Evolutionary conservation across 2,888 invertebrate species (phyloP), one percentile per base, ranked within the genome.

Genomic region (Chesias legatella): DNA sequence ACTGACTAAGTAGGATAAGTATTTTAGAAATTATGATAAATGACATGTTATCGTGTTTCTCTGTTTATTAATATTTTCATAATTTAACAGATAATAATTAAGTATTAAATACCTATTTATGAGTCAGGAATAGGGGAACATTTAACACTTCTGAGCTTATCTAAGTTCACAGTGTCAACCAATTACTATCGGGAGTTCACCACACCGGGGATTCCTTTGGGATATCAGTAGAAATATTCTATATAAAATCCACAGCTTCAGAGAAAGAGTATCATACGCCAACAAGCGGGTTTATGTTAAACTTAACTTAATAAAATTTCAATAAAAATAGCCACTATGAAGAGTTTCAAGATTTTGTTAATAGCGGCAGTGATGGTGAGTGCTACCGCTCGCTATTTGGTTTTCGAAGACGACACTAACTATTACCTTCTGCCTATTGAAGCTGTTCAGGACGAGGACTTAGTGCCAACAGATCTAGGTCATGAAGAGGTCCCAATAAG

Each of bases 201-300:
- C 35, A 39, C 21, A 7, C 6, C 39, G 44, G 44, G 44, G 44
- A 44, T 36, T 44, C 28, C 32, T 35, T 22, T 25, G 25, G 32
- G 25, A 35, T 32, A 33, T 28, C 31, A 30, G 20, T 10, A 6
- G 0, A 26, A 25, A 6, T n/a, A 17, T 8, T 30, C 26, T 7
- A 32, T 24, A 36, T 44, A 44, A 40, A 40, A 40, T 20, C 10
- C 32, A 13, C 13, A 32, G n/a, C 33, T 17, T 22, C 30, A 7
- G 21, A n/a, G 11, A 22, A 9, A 28, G 9, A 35, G 29, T 22
- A 25, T 40, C 45, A 45, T 35, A 40, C 35, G 6, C 24, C 25
- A 21, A 1, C n/a, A 8, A 30, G 21, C 22, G 7, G n/a, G 29
- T 10, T 23, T n/a, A 13, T 7, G n/a, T 24, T 22, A 20, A 1